Base-by-base conservation (phyloP, 2,113 vertebrate species). In the Syngnathus floridae region DNA sequence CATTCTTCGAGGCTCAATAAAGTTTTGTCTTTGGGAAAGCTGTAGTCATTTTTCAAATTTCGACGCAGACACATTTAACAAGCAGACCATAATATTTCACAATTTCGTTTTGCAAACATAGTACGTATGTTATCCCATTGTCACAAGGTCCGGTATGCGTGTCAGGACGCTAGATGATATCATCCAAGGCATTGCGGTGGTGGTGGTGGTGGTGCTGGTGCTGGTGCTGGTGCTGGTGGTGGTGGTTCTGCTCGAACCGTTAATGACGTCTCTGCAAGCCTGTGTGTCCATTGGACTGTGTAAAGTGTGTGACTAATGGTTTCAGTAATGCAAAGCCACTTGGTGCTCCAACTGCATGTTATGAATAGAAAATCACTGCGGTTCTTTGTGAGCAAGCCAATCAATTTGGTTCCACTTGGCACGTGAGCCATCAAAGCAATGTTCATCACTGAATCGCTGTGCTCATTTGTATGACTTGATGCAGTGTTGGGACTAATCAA, bases 261-360 rank as follows among this genome's bases (percentile, higher is more conserved):
- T 70, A 70, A 75, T 62, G 16, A 48, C 48, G 38, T 65, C 17
- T 37, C 8, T 62, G 65, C 62, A n/a, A 59, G 49, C 19, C 26
- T 46, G 35, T 65, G 76, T 67, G 52, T 67, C 74, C 62, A 62
- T 67, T 65, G 57, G 51, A 14, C 21, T 68, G 37, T 63, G 48
- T 65, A 48, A 31, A 62, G 31, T 59, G 70, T 70, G 79, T 68
- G 75, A 80, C 79, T 77, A 81, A 86, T 82, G 75, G 49, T 57
- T 73, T 82, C 72, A 73, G 77, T 77, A 75, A 79, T 75, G 71
- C 75, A 70, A n/a, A 71, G 64, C 77, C 75, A 78, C 73, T 70
- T 60, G 73, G 75, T 77, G 45, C 61, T 31, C 26, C 26, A 31
- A 64, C 71, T 74, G 71, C 68, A 72, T 77, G 69, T 76, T 76